phyloP scores from a whole-genome alignment of 2,888 invertebrate species.

The Dermolepida albohirtum region DNA sequence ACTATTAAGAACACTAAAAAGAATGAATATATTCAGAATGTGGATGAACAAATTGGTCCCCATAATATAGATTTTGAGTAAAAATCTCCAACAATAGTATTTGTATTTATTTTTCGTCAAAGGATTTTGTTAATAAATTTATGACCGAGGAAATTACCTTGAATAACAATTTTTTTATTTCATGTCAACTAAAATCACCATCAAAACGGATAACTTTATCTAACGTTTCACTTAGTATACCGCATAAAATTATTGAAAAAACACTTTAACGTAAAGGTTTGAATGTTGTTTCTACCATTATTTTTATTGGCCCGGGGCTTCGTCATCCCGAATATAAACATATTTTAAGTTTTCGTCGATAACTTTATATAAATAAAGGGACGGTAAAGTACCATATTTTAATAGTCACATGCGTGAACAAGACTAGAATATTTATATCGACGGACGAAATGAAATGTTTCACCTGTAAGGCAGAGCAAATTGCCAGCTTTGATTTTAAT shows the following conservation, averaged over 20 bases:
- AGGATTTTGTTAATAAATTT: no score
- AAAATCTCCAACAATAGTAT: no score
- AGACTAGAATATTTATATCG: conserved; percentile 14
- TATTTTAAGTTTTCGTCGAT: conserved; percentile 13
- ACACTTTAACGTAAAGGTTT: conserved; percentile 2
- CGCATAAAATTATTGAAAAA: neutral
- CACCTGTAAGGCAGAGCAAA: neutral
- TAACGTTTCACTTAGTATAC: conserved; percentile 13
- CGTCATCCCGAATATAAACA: conserved; percentile 12
- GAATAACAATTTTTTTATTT: conserved; percentile 3
- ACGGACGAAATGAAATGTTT: conserved; percentile 27
- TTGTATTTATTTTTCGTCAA: no score
- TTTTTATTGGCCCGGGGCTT: conserved; percentile 14
- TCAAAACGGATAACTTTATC: neutral
- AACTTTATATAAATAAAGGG: conserved; percentile 1
- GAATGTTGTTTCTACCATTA: neutral
- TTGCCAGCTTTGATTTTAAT: neutral
- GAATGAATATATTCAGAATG: no score
- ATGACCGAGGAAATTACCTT: conserved; percentile 8
- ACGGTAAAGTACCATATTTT: neutral
- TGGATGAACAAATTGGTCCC: no score
- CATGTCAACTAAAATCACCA: conserved; percentile 10
- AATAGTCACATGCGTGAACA: neutral
- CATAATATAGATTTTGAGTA: no score
- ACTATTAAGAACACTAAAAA: no score